Conservation (phyloP, 1,140 invertebrate species). For the Lasaia peninsularis region DNA sequence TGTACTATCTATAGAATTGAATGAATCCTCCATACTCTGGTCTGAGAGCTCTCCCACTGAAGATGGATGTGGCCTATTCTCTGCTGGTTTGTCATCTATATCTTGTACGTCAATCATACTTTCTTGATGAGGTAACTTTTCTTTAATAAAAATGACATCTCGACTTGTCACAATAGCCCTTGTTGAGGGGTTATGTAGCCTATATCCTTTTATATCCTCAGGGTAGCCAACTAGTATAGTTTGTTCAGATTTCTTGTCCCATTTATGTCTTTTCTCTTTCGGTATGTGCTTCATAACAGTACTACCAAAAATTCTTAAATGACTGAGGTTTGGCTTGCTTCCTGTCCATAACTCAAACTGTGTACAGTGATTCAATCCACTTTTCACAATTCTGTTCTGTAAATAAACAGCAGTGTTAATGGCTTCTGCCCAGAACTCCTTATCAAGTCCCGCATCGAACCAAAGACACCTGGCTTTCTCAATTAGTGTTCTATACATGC, state of each 20-base stretch:
- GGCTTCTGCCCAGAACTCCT: conserved; percentile 2
- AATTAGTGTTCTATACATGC: background rate
- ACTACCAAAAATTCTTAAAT: background rate
- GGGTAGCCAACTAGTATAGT: background rate
- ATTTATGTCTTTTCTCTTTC: background rate
- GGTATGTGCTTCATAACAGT: background rate
- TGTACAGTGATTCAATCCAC: background rate
- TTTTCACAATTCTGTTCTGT: background rate
- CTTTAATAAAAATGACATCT: background rate
- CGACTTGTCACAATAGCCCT: background rate
- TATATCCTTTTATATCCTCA: background rate
- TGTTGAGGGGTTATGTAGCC: background rate
- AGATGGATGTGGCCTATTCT: background rate
- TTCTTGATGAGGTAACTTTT: background rate
- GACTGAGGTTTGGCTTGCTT: background rate
- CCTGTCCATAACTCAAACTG: background rate
- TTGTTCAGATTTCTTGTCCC: conserved; percentile 2
- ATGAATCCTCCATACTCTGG: conserved; percentile 17
- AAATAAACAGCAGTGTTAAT: conserved; percentile 1
- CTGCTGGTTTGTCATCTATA: background rate
- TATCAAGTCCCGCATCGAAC: background rate
- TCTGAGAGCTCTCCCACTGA: conserved; percentile 13
- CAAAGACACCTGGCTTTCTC: background rate
- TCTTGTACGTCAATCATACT: background rate
- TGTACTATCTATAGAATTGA: conserved; percentile 9